Evolutionary conservation across 2,888 invertebrate genomes (phyloP), one percentile per base, ranked within the genome.

Genomic region (Uropetala carovei): DNA sequence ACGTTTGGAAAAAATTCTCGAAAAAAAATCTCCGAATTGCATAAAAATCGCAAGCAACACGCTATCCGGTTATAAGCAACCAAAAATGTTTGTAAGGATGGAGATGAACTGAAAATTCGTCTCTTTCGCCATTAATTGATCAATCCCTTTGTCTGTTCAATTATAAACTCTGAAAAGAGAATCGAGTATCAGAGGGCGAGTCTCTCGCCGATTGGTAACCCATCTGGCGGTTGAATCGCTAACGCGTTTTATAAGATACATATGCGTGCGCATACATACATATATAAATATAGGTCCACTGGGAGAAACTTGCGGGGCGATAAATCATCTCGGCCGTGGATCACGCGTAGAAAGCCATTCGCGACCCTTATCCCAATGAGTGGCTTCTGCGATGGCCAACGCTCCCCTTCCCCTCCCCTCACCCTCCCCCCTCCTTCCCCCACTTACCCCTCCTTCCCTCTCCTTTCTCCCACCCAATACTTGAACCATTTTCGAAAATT

Each of bases 331-430:
- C 27, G 14, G 86, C 30, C 86, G 86, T 86, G 86, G 89, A 89
- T 89, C 89, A 83, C 57, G 43, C 83, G 83, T n/a, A 83, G 82
- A 18, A 60, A 86, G 60, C 89, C 89, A 68, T 89, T 89, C 64
- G 18, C 89, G 89, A 89, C 89, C 89, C 89, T 89, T 89, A 89
- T 89, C 43, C 89, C 89, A 58, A 43, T 64, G 89, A 89, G 89
- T 89, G 89, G 89, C 89, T 89, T 89, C 89, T 89, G 89, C 89
- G 43, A 18, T 64, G 60, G 57, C 86, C 64, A 30, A 27, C 86
- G 27, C 59, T 27, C 58, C 58, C 85, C 58, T n/a, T 22, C 22
- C 13, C 59, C 22, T 22, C 27, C 86, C 60, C 60, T 22, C 18
- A 14, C 59, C 30, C 86, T 43, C 64, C 30, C 89, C 30, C 11